phyloP scores from a whole-genome alignment of 2,113 vertebrate genomes.

The Mobula birostris region DNA sequence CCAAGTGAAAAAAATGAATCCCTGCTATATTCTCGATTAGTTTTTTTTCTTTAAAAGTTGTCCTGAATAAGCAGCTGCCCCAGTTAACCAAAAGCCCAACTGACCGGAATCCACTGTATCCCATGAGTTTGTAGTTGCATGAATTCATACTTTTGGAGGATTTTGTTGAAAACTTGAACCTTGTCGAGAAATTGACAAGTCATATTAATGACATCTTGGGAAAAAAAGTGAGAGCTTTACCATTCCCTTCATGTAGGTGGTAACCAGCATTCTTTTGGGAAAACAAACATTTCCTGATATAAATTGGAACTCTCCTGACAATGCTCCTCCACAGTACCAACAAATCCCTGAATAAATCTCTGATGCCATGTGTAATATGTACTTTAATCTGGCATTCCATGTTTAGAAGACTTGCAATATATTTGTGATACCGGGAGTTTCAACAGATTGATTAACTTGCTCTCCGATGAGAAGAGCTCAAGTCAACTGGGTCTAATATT shows the following conservation, averaged over 20 bases:
- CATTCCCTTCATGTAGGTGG: neutral
- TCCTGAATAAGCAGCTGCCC: no score
- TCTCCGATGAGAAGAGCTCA: no score
- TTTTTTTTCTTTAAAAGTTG: no score
- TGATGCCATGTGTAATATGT: neutral
- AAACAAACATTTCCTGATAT: neutral
- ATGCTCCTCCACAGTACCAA: neutral
- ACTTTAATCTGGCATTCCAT: neutral
- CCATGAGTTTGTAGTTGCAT: neutral
- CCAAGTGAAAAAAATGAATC: no score
- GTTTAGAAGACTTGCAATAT: neutral
- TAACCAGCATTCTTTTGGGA: neutral
- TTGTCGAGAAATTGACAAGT: neutral
- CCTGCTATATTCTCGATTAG: no score
- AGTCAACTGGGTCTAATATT: no score
- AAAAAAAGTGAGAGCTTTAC: neutral
- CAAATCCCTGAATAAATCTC: neutral
- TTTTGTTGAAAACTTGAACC: neutral
- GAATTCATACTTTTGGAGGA: neutral
- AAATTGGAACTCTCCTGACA: neutral
- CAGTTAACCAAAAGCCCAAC: no score
- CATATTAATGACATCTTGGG: neutral
- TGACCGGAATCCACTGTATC: neutral
- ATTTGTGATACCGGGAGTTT: no score
- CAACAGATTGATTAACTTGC: no score